Evolutionary conservation across 2,113 vertebrate genomes (phyloP).

Genomic region (Pipra filicauda): DNA sequence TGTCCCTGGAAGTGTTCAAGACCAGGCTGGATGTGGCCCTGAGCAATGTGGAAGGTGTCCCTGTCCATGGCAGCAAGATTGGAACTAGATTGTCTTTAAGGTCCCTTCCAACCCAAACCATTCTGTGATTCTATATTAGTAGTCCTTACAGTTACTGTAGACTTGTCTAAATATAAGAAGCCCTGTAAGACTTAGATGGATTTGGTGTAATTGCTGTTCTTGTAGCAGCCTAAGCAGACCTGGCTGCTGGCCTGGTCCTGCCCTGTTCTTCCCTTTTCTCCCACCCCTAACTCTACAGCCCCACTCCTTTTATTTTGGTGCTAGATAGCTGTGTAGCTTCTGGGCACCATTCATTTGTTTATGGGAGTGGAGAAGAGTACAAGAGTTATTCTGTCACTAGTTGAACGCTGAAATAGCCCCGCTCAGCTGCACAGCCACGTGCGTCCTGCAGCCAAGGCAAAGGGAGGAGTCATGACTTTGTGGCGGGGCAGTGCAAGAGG

Average conservation of each 20-base stretch:
- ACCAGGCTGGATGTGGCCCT: not conserved
- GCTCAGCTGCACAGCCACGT: rapidly evolving
- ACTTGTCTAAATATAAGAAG: not conserved
- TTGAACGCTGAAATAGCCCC: not conserved
- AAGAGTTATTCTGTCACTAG: rapidly evolving
- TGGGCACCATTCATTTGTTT: not conserved
- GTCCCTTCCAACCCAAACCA: not conserved
- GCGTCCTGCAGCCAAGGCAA: not conserved
- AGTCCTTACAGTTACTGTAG: not conserved
- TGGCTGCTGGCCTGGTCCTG: not conserved
- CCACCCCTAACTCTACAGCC: not conserved
- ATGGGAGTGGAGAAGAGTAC: not conserved
- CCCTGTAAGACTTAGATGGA: not conserved
- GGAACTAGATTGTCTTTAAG: not conserved
- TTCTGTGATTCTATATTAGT: not conserved
- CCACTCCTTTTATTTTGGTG: not conserved
- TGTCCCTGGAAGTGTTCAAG: not conserved
- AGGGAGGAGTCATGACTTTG: not conserved
- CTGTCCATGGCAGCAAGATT: not conserved
- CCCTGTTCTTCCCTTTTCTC: not conserved
- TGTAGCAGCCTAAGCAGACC: rapidly evolving
- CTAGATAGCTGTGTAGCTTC: not conserved
- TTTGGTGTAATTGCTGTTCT: not conserved
- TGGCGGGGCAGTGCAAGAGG: not conserved
- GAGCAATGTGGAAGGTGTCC: not conserved